These are phyloP conservation scores for Drosophila dives DNA, from an alignment of 2,888 invertebrate species.

Conservation along the genomic window DNA sequence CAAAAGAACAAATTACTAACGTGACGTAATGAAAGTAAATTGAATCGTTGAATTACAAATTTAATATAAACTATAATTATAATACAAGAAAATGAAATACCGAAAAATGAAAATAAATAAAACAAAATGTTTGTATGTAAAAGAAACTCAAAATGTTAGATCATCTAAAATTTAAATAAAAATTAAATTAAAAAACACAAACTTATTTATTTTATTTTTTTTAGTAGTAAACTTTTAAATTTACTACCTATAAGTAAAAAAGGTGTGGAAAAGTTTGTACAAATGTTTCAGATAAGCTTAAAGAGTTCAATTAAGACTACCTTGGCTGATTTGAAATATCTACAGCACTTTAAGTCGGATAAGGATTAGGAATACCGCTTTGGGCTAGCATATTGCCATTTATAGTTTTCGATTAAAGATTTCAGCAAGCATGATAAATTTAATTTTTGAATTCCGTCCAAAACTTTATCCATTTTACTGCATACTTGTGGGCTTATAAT, in stretches of 20 bases:
- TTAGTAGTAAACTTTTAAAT: background rate
- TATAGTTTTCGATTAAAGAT: background rate
- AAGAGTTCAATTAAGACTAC: background rate
- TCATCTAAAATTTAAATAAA: slow-evolving; percentile 83
- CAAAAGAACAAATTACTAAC: slow-evolving; percentile 26
- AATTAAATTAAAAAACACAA: slow-evolving; percentile 70
- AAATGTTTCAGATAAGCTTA: background rate
- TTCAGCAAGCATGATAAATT: background rate
- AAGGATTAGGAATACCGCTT: background rate
- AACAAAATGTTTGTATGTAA: slow-evolving; percentile 83
- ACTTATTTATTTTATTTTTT: background rate
- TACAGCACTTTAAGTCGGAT: background rate
- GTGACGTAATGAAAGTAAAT: slow-evolving; percentile 49
- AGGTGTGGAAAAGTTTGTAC: background rate
- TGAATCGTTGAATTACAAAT: slow-evolving; percentile 78
- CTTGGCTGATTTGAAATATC: background rate
- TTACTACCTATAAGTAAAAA: background rate
- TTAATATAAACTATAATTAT: slow-evolving; percentile 63
- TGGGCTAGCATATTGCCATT: background rate
- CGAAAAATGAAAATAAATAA: slow-evolving; percentile 40
- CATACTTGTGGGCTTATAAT: background rate
- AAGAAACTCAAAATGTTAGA: slow-evolving; percentile 83
- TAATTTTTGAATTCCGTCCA: background rate
- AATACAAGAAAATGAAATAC: slow-evolving; percentile 46
- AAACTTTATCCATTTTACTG: background rate